Percentiles rank a stretch among this genome's conserved stretches.
Conservation (phyloP, 2,113 vertebrate genomes). For the Hymenochirus boettgeri region DNA sequence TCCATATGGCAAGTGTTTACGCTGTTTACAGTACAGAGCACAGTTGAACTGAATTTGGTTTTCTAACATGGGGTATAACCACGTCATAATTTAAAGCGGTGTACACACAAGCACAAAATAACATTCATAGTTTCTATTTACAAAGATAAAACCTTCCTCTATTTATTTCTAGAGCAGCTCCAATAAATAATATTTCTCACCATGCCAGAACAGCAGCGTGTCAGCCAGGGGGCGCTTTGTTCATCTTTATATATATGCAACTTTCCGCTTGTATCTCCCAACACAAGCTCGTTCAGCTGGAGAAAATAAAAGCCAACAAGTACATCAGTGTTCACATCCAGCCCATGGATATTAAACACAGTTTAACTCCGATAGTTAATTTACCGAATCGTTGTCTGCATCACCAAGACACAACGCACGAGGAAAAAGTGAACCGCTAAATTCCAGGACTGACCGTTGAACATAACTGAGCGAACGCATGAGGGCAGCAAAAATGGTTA, state of each 20-base stretch:
- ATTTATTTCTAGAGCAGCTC: no score
- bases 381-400: slow-evolving; percentile 86
- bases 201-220: slow-evolving; percentile 88
- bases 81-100: no score
- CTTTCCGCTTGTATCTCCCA: slow-evolving; percentile 90
- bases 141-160: no score
- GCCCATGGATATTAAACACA: no score
- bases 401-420: slow-evolving; percentile 89
- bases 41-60: no score
- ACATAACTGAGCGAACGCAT: slow-evolving; percentile 90
- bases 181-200: no score
- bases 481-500: background rate
- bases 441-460: slow-evolving; percentile 83
- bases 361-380: no score
- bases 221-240: slow-evolving; percentile 81
- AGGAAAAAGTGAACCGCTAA: slow-evolving; percentile 85
- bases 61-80: no score
- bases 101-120: no score
- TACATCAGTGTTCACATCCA: background rate
- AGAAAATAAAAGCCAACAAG: slow-evolving; percentile 25
- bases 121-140: no score
- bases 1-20: no score
- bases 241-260: slow-evolving; percentile 89
- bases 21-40: no score
- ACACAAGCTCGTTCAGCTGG: slow-evolving; percentile 91